Evolutionary conservation across 1,140 invertebrate genomes (phyloP).

Genomic region (Lutraria rhynchaena): DNA sequence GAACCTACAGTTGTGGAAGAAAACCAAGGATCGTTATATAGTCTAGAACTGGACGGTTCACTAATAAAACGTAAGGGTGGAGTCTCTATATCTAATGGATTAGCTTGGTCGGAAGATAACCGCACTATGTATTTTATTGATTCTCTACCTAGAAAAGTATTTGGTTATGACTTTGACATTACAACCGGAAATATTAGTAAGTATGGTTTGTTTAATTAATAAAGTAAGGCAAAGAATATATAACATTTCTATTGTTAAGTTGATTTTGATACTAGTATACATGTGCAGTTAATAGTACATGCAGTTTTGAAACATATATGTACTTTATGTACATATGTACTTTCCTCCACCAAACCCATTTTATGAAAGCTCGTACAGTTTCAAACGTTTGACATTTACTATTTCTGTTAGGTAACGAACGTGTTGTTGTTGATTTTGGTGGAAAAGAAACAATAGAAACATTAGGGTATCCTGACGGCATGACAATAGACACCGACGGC

Average conservation of each 20-base stretch:
- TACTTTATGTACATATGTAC: no score
- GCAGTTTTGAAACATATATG: no score
- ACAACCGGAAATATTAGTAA: slow-evolving; percentile 87
- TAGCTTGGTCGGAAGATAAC: slow-evolving; percentile 89
- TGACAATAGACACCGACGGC: slow-evolving; percentile 84
- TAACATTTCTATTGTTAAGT: no score
- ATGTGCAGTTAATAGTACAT: no score
- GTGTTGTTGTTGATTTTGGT: slow-evolving; percentile 32
- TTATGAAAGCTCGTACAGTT: no score
- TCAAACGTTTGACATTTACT: no score
- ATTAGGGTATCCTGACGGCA: slow-evolving; percentile 79
- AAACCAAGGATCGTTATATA: slow-evolving; percentile 30
- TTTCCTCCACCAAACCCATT: no score
- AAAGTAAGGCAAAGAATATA: no score
- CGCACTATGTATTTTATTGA: slow-evolving; percentile 84
- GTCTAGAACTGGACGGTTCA: slow-evolving; percentile 20
- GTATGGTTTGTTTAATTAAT: no score
- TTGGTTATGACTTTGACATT: slow-evolving; percentile 89
- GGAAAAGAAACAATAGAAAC: slow-evolving; percentile 4
- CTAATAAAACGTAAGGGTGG: slow-evolving; percentile 7
- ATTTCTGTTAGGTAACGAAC: slow-evolving; percentile 51
- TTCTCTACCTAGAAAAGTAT: slow-evolving; percentile 79
- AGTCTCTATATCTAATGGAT: slow-evolving; percentile 26
- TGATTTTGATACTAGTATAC: no score
- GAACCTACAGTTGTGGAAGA: not conserved